Base-by-base conservation (phyloP, 2,888 invertebrate species). In the Agrotis clavis region DNA sequence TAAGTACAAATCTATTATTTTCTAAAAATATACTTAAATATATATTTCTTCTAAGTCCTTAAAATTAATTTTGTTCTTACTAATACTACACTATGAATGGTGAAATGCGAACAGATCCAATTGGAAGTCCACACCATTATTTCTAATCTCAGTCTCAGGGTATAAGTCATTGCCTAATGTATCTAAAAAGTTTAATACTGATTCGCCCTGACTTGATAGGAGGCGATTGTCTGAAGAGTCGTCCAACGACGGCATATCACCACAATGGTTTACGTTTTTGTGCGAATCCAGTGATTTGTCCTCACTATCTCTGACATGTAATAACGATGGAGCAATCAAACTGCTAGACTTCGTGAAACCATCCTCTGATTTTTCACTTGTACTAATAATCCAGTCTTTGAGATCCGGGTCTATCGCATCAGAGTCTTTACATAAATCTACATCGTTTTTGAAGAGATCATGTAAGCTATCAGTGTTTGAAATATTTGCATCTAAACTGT, bases 41-140 rank as follows among this genome's bases (percentile, higher is more conserved):
- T 77, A 81, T 41, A 35, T 67, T 82, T 41, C 61, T 75, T 80
- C 74, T 77, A 83, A 64, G 65, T 75, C 65, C 78, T 79, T 84
- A 84, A 67, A 57, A 71, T 53, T 71, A 74, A 59, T 67, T 67
- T 81, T 77, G 54, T 75, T 74, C 72, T 79, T 77, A 82, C 30
- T 35, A 48, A 21, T 64, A 75, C 72, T 77, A 82, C 53, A 77
- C 75, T 91, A 92, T 84, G 90, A 87, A 90, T 92, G 92, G 88
- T 92, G 90, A 92, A 95, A 95, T 74, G 94, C 91, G 88, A 95
- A 96, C 88, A 95, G 90, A 86, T 95, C 96, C 83, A 96, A 81
- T 77, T 95, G 94, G 83, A 95, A 95, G 85, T 96, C 95, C 81
- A 94, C 92, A 86, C 90, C 79, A 88, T 90, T 94, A 89, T 91